Conservation (phyloP, 1,140 invertebrate species). For the Bombus pyrosoma region DNA sequence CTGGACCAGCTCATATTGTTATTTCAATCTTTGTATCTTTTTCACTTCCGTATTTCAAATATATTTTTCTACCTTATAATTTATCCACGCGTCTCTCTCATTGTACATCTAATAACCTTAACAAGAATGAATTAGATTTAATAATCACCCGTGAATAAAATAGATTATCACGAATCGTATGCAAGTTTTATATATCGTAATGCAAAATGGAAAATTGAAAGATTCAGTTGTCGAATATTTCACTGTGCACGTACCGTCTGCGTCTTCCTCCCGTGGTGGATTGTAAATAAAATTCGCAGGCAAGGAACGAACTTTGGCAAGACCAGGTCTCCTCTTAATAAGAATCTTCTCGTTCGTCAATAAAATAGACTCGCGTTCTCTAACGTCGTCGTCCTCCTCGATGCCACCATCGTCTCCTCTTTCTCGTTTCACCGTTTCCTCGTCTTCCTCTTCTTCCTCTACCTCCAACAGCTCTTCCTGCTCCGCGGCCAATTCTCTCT, state of each 20-base stretch:
- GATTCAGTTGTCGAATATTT: background rate
- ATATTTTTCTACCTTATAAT: too few relatives aligned
- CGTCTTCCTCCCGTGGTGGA: conserved; percentile 80
- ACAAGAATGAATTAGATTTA: background rate
- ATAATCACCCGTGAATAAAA: background rate
- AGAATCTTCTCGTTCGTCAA: conserved; percentile 64
- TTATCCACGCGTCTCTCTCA: too few relatives aligned
- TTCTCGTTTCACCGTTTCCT: conserved; percentile 82
- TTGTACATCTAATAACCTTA: too few relatives aligned
- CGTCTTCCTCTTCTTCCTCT: conserved; percentile 89
- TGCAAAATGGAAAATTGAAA: too few relatives aligned
- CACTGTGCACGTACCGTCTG: conserved; percentile 66
- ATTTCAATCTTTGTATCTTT: too few relatives aligned
- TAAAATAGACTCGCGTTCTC: conserved; percentile 71
- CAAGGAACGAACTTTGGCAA: conserved; percentile 85
- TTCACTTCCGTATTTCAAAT: too few relatives aligned
- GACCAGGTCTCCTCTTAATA: conserved; percentile 65
- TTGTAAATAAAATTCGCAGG: conserved; percentile 88
- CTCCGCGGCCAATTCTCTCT: conserved; percentile 88
- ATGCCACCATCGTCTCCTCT: conserved; percentile 81
- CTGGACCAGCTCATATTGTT: too few relatives aligned
- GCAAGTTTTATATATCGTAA: too few relatives aligned
- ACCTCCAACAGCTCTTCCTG: conserved; percentile 85
- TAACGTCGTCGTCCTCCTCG: conserved; percentile 82
- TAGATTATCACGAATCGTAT: background rate